Evolutionary conservation across 1,140 invertebrate genomes (phyloP).

Genomic region (Dreissena rostriformis): DNA sequence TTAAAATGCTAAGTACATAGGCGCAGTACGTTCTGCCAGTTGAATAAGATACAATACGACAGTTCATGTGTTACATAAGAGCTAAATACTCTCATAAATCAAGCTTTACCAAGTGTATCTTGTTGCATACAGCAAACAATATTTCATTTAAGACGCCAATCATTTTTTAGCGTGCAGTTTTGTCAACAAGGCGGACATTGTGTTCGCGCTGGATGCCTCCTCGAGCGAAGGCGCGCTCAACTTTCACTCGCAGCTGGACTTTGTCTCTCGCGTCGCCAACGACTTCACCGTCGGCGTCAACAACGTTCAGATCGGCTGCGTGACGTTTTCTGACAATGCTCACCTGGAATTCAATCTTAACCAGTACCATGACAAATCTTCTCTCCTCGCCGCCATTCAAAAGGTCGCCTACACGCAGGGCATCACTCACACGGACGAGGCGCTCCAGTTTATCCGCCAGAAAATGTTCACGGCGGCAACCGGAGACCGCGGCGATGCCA

Average conservation of each 20-base stretch:
- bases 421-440: constrained; percentile 54
- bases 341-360: constrained; percentile 64
- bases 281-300: constrained; percentile 58
- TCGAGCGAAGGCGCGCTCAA: constrained; percentile 63
- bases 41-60: too few relatives aligned
- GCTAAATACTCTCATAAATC: not conserved
- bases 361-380: constrained; percentile 58
- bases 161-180: constrained; percentile 2
- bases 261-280: constrained; percentile 63
- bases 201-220: constrained; percentile 71
- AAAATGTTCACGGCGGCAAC: constrained; percentile 31
- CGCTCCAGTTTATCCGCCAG: constrained; percentile 48
- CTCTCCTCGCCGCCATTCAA: constrained; percentile 51
- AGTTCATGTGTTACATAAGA: too few relatives aligned
- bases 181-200: constrained; percentile 62
- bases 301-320: constrained; percentile 62
- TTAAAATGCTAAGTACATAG: too few relatives aligned
- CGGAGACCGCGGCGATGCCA: constrained; percentile 55
- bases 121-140: too few relatives aligned
- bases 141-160: too few relatives aligned
- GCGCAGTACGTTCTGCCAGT: too few relatives aligned
- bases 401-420: constrained; percentile 52
- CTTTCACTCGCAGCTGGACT: constrained; percentile 61
- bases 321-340: constrained; percentile 57
- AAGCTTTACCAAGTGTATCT: not conserved